Evolutionary conservation across 2,797 vertebrate species (phyloP), one percentile per base, ranked within the genome.

Genomic region (Pygocentrus nattereri): DNA sequence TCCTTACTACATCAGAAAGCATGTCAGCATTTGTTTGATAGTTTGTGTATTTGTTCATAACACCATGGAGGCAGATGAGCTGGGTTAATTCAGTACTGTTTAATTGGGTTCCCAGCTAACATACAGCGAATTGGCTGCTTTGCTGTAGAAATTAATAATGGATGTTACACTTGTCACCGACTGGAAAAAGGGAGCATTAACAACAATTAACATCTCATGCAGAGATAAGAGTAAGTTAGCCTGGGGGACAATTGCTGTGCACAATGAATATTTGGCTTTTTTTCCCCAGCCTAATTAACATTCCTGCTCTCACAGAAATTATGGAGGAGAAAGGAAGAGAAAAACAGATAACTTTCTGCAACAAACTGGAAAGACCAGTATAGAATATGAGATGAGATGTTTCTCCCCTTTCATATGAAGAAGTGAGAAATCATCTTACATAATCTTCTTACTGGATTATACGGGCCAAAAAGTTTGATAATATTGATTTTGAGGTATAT

Each of bases 121-220:
- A 62, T 23, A 44, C 52, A 84, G 74, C 74, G 65, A 73, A 83
- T 74, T 74, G 72, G 69, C 74, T 74, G 69, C 65, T 79, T 78
- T 79, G 50, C 65, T 61, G 67, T 56, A 30, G 38, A 50, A 80
- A 80, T 82, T 41, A 80, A 79, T 85, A 74, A 82, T 68, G 58
- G 54, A 80, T 80, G 62, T 75, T 85, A 68, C 80, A 75, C 80
- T 78, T 78, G 71, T 84, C 75, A 49, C 74, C 61, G 16, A 69
- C 67, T 75, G 74, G 52, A 71, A 65, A 65, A 70, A 54, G 64
- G 31, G 41, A 76, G 52, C 77, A 86, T 83, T 86, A 87, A 89
- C 82, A 90, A 87, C 85, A 94, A 92, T 94, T 92, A 92, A 79
- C 91, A 87, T 87, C 81, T 88, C 82, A 71, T 83, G 80, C 76